Evolutionary conservation across 2,888 invertebrate genomes (phyloP).

Genomic region (Polia nebulosa): DNA sequence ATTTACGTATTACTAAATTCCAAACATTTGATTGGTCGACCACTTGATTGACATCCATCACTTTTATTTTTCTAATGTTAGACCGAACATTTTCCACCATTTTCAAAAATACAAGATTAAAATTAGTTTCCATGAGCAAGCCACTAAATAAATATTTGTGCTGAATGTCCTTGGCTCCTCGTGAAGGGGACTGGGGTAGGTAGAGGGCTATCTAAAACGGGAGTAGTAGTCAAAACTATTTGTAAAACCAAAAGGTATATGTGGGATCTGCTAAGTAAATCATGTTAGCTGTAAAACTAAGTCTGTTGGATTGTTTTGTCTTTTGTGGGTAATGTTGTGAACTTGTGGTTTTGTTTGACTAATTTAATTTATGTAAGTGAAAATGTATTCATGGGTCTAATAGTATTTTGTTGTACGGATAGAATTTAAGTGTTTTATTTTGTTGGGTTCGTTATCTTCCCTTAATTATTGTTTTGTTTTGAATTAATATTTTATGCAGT

Average conservation of each 20-base stretch:
- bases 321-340: too few species aligned
- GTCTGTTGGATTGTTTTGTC: slow-evolving; percentile 10
- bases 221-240: slow-evolving; percentile 51
- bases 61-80: too few species aligned
- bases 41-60: neutral
- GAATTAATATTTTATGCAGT: too few species aligned
- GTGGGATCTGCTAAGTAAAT: slow-evolving; percentile 55
- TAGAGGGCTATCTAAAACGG: slow-evolving; percentile 54
- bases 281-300: slow-evolving; percentile 51
- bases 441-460: too few species aligned
- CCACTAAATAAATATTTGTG: slow-evolving; percentile 72
- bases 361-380: too few species aligned
- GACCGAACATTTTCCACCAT: neutral
- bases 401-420: too few species aligned
- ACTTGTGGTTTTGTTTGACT: too few species aligned
- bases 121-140: slow-evolving; percentile 45
- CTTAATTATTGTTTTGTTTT: too few species aligned
- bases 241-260: slow-evolving; percentile 64
- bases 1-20: neutral
- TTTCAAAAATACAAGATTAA: slow-evolving; percentile 20
- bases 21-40: neutral
- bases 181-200: slow-evolving; percentile 46
- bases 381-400: too few species aligned
- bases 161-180: slow-evolving; percentile 72
- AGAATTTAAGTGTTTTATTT: too few species aligned